phyloP scores from a whole-genome alignment of 2,888 invertebrate genomes.

The Pristionchus arcanus region DNA sequence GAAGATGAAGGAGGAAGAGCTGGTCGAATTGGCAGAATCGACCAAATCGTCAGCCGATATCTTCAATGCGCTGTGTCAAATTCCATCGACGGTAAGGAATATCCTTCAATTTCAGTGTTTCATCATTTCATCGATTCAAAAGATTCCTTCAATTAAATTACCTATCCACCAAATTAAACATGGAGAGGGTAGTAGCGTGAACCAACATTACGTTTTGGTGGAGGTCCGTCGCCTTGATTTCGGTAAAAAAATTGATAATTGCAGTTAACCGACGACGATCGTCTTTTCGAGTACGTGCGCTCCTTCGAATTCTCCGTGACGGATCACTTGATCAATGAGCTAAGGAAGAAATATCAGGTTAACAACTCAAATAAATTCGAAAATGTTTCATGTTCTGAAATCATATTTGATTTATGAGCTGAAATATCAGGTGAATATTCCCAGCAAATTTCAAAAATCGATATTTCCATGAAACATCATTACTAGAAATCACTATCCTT shows the following conservation, averaged over 20 bases:
- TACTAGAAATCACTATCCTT: no score
- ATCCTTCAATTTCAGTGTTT: no score
- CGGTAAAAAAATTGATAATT: constrained; percentile 46
- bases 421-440: background rate
- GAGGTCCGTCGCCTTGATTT: no score
- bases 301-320: constrained; percentile 78
- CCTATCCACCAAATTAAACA: no score
- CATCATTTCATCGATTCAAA: background rate
- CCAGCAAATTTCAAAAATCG: no score
- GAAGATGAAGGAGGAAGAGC: constrained; percentile 85
- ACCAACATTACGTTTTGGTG: no score
- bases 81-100: constrained; percentile 83
- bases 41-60: constrained; percentile 89
- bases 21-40: constrained; percentile 89
- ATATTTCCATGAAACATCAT: no score
- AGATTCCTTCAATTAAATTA: no score
- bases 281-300: constrained; percentile 75
- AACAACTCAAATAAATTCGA: background rate
- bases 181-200: no score
- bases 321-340: constrained; percentile 70
- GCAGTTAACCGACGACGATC: constrained; percentile 68
- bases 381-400: no score
- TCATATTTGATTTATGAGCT: no score
- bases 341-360: constrained; percentile 76
- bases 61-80: constrained; percentile 96